phyloP scores from a whole-genome alignment of 1,140 invertebrate species.

The Papilio machaon region DNA sequence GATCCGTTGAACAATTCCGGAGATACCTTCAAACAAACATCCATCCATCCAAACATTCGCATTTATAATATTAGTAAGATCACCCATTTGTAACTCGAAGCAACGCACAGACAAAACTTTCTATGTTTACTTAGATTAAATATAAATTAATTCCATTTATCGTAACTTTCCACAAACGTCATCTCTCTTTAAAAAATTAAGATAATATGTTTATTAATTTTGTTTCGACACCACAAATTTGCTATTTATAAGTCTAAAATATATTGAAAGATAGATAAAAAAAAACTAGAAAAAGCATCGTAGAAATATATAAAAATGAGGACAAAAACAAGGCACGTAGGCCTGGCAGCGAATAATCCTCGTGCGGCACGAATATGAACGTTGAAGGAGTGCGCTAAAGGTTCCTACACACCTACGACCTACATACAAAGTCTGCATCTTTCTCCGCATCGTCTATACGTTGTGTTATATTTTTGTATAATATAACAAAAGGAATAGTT shows the following conservation, averaged over 20 bases:
- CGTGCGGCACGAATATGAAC: constrained; percentile 10
- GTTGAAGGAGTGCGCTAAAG: background rate
- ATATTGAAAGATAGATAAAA: background rate
- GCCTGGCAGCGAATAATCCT: constrained; percentile 4
- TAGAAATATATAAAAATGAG: constrained; percentile 2
- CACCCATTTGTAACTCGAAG: no score
- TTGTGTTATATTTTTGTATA: background rate
- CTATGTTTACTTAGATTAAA: no score
- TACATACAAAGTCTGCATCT: background rate
- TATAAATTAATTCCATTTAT: no score
- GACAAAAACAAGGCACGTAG: constrained; percentile 11
- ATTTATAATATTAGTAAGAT: no score
- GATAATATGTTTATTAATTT: no score
- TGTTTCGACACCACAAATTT: no score
- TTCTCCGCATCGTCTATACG: background rate
- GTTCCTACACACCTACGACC: constrained; percentile 6
- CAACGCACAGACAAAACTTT: no score
- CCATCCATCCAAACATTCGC: no score
- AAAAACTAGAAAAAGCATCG: background rate
- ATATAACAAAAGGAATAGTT: background rate
- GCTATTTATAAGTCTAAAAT: background rate
- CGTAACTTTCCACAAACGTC: no score
- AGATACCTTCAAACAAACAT: no score
- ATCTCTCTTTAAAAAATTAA: no score
- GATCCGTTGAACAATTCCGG: no score